phyloP scores from a whole-genome alignment of 2,797 vertebrate species.

The Graptemys geographica region DNA sequence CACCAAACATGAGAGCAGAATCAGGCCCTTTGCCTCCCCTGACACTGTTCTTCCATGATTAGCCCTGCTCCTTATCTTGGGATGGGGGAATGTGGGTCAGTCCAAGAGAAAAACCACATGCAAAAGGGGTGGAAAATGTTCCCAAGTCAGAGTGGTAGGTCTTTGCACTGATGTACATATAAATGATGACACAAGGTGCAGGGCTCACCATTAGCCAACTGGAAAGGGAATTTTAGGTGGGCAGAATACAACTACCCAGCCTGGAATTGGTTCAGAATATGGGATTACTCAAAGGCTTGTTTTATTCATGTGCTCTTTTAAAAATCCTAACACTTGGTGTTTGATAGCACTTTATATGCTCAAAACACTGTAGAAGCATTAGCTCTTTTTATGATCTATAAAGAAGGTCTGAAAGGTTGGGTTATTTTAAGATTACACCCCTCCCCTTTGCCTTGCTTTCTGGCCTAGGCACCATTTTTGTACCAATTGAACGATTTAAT shows the following conservation, averaged over 20 bases:
- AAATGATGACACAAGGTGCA: neutral
- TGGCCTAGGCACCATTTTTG: conserved; percentile 64
- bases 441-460: conserved; percentile 60
- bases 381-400: conserved; percentile 41
- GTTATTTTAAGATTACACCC: conserved; percentile 14
- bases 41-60: neutral
- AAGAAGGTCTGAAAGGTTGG: conserved; percentile 52
- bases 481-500: conserved; percentile 63
- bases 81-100: neutral
- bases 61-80: neutral
- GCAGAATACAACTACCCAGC: neutral
- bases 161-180: neutral
- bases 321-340: conserved; percentile 10
- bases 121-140: neutral
- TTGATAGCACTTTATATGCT: neutral
- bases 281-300: neutral
- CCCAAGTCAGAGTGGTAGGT: neutral
- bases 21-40: neutral
- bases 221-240: neutral
- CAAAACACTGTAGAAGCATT: conserved; percentile 40
- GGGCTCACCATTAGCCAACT: neutral
- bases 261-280: neutral
- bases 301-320: neutral
- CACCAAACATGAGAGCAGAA: neutral
- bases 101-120: neutral